Evolutionary conservation across 2,888 invertebrate genomes (phyloP), one percentile per base, ranked within the genome.

Genomic region (Muscina levida): DNA sequence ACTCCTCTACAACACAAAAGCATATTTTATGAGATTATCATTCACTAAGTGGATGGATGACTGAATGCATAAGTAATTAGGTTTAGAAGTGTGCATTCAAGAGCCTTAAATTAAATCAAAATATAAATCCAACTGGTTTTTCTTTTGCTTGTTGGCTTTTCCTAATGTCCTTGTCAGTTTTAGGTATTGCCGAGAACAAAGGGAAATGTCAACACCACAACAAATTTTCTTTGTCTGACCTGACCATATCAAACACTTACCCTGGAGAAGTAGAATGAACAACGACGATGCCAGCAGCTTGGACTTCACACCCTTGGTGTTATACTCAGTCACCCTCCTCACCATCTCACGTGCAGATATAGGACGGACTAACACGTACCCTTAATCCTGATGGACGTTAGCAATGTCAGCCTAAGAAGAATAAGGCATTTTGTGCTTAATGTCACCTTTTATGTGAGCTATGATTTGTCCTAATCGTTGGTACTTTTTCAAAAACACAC

Each of bases 81-180:
- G 81, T 81, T 62, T 72, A 74, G 56, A 81, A 81, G 81, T 81
- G 81, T 88, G 84, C 87, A 86, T 85, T 87, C 86, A 86, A 88
- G 87, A 83, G 85, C 85, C 85, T 83, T 84, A 87, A 87, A 88
- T 88, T 87, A 87, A 87, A 87, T 87, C 87, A 85, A 85, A 87
- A 85, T 81, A 81, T 53, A 56, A 80, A 66, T 71, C 74, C 74
- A 31, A 31, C 24, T 66, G 17, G 17, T 53, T 68, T 39, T 75
- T 15, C 19, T 10, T 22, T 4, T 51, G 4, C 22, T 22, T 42
- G n/a, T 37, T 17, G 42, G 19, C 42, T 6, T 42, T 42, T 62
- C 1, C 62, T 62, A 19, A 17, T 71, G 56, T 77, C 62, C 67
- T 71, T 72, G 74, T 68, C 37, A 72, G 74, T 62, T 57, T 68